These are phyloP conservation scores for Synanthedon vespiformis DNA, from an alignment of 2,888 invertebrate species.

Conservation along the genomic window DNA sequence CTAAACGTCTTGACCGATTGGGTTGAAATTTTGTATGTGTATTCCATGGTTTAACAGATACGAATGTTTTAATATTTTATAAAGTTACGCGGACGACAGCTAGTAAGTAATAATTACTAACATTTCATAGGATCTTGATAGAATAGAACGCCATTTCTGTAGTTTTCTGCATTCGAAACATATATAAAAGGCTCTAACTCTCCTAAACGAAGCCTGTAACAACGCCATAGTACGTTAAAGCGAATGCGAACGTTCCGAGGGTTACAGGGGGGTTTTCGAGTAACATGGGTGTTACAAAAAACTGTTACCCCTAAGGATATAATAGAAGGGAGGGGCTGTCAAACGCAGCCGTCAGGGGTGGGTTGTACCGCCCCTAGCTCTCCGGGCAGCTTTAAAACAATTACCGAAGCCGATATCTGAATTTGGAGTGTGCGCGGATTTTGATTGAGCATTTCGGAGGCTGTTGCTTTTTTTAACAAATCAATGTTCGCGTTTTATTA, in stretches of 20 bases:
- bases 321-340: slow-evolving; percentile 39
- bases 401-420: slow-evolving; percentile 38
- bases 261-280: slow-evolving; percentile 6
- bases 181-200: too few species aligned
- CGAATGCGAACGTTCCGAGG: slow-evolving; percentile 2
- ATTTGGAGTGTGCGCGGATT: slow-evolving; percentile 17
- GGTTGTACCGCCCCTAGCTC: slow-evolving; percentile 18
- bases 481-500: too few species aligned
- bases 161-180: too few species aligned
- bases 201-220: too few species aligned
- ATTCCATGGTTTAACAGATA: too few species aligned
- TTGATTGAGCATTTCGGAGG: slow-evolving; percentile 11
- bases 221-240: background rate
- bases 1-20: too few species aligned
- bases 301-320: slow-evolving; percentile 41
- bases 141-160: too few species aligned
- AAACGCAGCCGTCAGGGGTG: slow-evolving; percentile 33
- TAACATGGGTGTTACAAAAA: slow-evolving; percentile 53
- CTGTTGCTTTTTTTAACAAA: slow-evolving; percentile 4
- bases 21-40: too few species aligned
- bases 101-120: too few species aligned
- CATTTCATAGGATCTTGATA: too few species aligned
- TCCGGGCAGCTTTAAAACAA: slow-evolving; percentile 31
- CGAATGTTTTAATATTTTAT: too few species aligned
- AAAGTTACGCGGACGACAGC: too few species aligned